Percentiles rank a stretch among this genome's conserved stretches.
Conservation (phyloP, 2,113 vertebrate genomes). For the Nycticorax nycticorax region DNA sequence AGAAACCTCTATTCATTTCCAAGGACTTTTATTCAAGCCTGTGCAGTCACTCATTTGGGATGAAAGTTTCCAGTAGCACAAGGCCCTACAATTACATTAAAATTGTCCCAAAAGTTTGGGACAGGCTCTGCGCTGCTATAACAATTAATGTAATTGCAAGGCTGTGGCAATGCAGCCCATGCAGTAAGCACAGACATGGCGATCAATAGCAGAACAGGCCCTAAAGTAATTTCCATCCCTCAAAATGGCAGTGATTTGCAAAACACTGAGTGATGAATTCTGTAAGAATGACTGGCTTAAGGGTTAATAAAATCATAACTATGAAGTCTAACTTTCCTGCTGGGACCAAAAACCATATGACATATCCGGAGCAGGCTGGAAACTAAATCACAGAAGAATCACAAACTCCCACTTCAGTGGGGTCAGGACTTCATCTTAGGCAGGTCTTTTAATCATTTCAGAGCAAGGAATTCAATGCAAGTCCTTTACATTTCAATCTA, state of each 20-base stretch:
- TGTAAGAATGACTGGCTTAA: neutral
- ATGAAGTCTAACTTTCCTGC: slow-evolving; percentile 21
- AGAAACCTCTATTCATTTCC: neutral
- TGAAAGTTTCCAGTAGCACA: neutral
- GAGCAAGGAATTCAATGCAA: neutral
- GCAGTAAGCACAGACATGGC: neutral
- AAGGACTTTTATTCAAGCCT: neutral
- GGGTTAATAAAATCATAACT: slow-evolving; percentile 8
- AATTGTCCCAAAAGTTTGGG: neutral
- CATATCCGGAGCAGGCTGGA: neutral
- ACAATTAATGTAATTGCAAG: neutral
- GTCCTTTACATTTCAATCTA: neutral
- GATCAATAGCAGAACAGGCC: neutral
- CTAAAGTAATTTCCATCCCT: slow-evolving; percentile 18
- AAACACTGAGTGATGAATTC: neutral
- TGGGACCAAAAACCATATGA: neutral
- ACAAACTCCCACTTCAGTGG: neutral
- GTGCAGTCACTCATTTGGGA: neutral
- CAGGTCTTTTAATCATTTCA: slow-evolving; percentile 17
- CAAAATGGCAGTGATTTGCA: slow-evolving; percentile 40
- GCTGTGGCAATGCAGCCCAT: neutral
- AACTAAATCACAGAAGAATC: slow-evolving; percentile 38
- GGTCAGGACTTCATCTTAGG: slow-evolving; percentile 25
- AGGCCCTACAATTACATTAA: neutral
- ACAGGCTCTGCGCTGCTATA: neutral